Percentiles rank a stretch among this genome's conserved stretches.
Evolutionary conservation across 2,797 vertebrate species (phyloP).

Genomic region (Chaenodraco wilsoni): DNA sequence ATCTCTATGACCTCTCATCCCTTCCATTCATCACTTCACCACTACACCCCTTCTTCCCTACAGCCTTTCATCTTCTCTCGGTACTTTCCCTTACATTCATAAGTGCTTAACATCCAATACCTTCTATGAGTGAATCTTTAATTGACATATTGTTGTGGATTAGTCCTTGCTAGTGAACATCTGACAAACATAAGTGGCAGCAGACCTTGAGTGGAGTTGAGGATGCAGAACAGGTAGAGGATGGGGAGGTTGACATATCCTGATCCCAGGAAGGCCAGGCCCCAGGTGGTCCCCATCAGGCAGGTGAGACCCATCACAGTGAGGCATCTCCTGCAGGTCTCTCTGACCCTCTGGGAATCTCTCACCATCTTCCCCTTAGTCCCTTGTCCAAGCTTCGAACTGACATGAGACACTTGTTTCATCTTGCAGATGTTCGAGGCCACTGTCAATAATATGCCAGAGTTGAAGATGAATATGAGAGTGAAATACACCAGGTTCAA

Average conservation of each 20-base stretch:
- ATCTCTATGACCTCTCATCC: no score
- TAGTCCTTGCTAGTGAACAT: no score
- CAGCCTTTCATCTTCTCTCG: no score
- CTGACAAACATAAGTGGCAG: background rate
- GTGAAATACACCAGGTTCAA: conserved; percentile 80
- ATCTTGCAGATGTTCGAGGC: conserved; percentile 64
- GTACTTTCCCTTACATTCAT: no score
- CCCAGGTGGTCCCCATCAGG: conserved; percentile 86
- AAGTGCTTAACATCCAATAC: no score
- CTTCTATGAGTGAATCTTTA: no score
- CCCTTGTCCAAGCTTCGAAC: background rate
- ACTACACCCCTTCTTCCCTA: no score
- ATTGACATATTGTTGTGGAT: no score
- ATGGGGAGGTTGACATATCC: conserved; percentile 72
- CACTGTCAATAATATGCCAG: conserved; percentile 75
- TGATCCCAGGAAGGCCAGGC: conserved; percentile 80
- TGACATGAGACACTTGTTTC: conserved; percentile 9
- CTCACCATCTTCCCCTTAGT: background rate
- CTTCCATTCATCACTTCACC: no score
- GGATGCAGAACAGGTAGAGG: conserved; percentile 87
- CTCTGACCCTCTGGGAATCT: background rate
- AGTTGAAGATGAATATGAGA: conserved; percentile 80
- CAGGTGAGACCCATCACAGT: conserved; percentile 83
- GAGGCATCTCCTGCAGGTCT: conserved; percentile 34
- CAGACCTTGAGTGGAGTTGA: conserved; percentile 84